Evolutionary conservation across 2,113 vertebrate genomes (phyloP).

Genomic region (Poeciliopsis retropinna): DNA sequence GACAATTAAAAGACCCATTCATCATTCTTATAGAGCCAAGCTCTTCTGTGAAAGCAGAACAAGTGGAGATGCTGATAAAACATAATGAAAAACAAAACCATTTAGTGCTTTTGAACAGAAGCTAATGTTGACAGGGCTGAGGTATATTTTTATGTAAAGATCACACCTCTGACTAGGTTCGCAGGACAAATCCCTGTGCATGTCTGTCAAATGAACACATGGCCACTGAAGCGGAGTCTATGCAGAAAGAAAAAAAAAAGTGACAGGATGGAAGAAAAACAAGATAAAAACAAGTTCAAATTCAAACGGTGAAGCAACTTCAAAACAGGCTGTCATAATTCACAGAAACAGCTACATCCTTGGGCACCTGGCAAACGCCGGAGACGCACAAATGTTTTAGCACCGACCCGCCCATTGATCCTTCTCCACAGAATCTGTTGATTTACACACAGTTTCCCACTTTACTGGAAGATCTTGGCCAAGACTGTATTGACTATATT

Average conservation of each 20-base stretch:
- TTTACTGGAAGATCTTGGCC: slow-evolving; percentile 39
- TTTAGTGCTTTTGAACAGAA: slow-evolving; percentile 10
- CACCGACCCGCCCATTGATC: slow-evolving; percentile 10
- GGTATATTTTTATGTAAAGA: slow-evolving; percentile 21
- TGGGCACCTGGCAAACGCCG: neutral
- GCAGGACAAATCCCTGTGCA: slow-evolving; percentile 4
- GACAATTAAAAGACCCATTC: slow-evolving; percentile 74
- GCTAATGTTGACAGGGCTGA: slow-evolving; percentile 17
- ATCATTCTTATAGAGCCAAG: slow-evolving; percentile 53
- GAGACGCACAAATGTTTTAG: neutral
- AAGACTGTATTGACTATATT: slow-evolving; percentile 10
- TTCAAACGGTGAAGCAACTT: slow-evolving; percentile 25
- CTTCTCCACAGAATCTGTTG: slow-evolving; percentile 9
- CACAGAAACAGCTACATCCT: slow-evolving; percentile 24
- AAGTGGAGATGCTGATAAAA: slow-evolving; percentile 41
- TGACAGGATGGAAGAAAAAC: slow-evolving; percentile 19
- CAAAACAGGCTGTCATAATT: slow-evolving; percentile 12
- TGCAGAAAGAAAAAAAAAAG: neutral
- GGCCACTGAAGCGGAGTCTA: slow-evolving; percentile 13
- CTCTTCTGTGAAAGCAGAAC: slow-evolving; percentile 27
- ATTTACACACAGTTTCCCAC: slow-evolving; percentile 27
- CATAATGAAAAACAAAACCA: slow-evolving; percentile 52
- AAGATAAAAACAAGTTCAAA: slow-evolving; percentile 31
- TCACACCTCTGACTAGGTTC: slow-evolving; percentile 28
- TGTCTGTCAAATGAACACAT: slow-evolving; percentile 37